phyloP scores from a whole-genome alignment of 2,888 invertebrate genomes.

The Mimas tiliae region DNA sequence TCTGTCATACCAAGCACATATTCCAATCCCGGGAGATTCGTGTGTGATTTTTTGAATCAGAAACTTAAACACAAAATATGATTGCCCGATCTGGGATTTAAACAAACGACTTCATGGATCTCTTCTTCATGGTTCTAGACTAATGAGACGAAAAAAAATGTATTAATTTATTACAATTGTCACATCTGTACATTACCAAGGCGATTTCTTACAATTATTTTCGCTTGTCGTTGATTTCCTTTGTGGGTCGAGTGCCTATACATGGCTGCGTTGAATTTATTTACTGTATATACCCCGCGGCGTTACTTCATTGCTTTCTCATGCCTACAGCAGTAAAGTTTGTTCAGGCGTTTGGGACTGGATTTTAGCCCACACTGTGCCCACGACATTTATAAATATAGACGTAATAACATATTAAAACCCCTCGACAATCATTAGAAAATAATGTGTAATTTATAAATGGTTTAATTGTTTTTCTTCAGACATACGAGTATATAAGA shows the following conservation, averaged over 20 bases:
- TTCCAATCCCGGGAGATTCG: no score
- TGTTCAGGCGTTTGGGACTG: neutral
- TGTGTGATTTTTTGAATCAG: no score
- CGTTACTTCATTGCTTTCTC: conserved; percentile 25
- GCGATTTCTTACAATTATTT: conserved; percentile 37
- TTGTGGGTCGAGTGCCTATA: conserved; percentile 45
- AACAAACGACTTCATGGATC: no score
- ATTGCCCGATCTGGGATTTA: no score
- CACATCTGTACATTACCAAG: conserved; percentile 21
- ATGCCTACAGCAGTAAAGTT: neutral
- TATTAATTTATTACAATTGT: neutral
- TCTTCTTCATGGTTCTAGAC: no score
- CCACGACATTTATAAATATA: neutral
- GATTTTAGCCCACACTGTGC: neutral
- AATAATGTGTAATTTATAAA: no score
- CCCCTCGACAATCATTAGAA: no score
- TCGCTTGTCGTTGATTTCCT: conserved; percentile 50
- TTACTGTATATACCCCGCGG: conserved; percentile 41
- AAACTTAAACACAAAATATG: no score
- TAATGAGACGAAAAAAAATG: neutral
- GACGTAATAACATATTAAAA: no score
- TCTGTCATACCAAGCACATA: no score
- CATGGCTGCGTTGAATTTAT: conserved; percentile 41
- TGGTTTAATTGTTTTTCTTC: no score
- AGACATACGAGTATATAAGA: no score